Percentiles rank a stretch among this genome's conserved stretches.
phyloP scores from a whole-genome alignment of 2,797 vertebrate species.

The Enteromius thamalakanensis region DNA sequence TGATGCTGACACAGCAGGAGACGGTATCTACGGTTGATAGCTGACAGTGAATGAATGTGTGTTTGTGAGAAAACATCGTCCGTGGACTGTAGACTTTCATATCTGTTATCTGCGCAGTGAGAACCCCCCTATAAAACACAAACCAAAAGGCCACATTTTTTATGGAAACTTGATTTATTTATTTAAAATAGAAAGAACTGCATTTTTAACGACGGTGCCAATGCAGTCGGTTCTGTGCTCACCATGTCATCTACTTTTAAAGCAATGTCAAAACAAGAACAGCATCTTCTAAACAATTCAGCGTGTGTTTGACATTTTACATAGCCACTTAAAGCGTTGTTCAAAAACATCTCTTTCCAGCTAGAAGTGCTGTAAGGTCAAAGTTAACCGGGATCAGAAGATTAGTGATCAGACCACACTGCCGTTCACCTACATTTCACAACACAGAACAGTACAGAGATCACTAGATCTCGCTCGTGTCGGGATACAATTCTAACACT shows the following conservation, averaged over 20 bases:
- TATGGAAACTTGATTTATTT: neutral
- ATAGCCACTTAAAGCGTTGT: neutral
- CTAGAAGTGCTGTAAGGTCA: neutral
- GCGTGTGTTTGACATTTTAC: neutral
- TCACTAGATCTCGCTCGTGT: neutral
- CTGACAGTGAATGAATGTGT: neutral
- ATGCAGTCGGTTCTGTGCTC: neutral
- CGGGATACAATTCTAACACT: neutral
- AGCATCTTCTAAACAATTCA: neutral
- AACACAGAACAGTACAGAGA: constrained; percentile 20
- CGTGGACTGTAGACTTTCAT: constrained; percentile 61
- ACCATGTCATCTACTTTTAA: neutral
- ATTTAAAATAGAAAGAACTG: too few relatives aligned
- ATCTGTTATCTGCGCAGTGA: constrained; percentile 62
- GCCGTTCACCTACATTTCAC: constrained; percentile 60
- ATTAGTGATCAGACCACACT: constrained; percentile 47
- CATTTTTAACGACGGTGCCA: neutral
- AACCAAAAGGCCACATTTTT: neutral
- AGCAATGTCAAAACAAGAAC: neutral
- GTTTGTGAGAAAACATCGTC: neutral
- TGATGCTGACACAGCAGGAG: neutral
- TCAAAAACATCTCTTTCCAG: neutral
- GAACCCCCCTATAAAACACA: neutral
- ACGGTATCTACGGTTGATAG: neutral
- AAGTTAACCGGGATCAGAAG: constrained; percentile 4